These are phyloP conservation scores for Melanotaenia pygmaea DNA, from an alignment of 2,797 vertebrate genomes.

Conservation along the genomic window DNA sequence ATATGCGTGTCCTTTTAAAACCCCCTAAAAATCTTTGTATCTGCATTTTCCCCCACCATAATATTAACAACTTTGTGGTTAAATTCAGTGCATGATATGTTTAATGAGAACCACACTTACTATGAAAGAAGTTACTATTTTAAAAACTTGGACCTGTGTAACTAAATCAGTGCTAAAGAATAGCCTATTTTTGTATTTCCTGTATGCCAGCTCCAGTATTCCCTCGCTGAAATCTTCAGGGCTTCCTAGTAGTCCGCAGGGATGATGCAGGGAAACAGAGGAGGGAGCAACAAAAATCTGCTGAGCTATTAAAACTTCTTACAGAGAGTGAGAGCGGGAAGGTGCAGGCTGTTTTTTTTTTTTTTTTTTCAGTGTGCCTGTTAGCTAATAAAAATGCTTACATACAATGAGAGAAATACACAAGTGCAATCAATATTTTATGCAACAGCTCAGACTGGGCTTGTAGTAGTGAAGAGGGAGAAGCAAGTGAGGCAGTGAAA, in stretches of 20 bases:
- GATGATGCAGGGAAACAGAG: conserved; percentile 71
- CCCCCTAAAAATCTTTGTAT: neutral
- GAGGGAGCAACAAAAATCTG: conserved; percentile 64
- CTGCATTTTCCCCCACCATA: neutral
- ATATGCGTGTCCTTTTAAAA: neutral
- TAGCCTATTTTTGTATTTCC: conserved; percentile 59
- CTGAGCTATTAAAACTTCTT: conserved; percentile 74
- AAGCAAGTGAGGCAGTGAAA: conserved; percentile 60
- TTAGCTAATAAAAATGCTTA: conserved; percentile 84
- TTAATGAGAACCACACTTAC: neutral
- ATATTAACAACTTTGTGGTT: neutral
- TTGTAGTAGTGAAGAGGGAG: conserved; percentile 44
- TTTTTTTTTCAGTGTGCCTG: conserved; percentile 69
- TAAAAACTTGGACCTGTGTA: neutral
- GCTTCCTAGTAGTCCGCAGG: conserved; percentile 51
- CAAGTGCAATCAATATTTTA: conserved; percentile 83
- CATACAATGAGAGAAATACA: conserved; percentile 80
- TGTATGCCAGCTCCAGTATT: conserved; percentile 48
- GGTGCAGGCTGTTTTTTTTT: conserved; percentile 61
- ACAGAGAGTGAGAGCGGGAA: conserved; percentile 44
- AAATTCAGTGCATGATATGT: neutral
- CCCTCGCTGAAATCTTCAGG: conserved; percentile 54
- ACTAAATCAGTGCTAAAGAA: conserved; percentile 10
- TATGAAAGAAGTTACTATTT: conserved; percentile 2
- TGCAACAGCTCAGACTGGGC: conserved; percentile 70